These are phyloP conservation scores for Aplodontia rufa DNA, from an alignment of 2,113 vertebrate genomes.

Conservation along the genomic window DNA sequence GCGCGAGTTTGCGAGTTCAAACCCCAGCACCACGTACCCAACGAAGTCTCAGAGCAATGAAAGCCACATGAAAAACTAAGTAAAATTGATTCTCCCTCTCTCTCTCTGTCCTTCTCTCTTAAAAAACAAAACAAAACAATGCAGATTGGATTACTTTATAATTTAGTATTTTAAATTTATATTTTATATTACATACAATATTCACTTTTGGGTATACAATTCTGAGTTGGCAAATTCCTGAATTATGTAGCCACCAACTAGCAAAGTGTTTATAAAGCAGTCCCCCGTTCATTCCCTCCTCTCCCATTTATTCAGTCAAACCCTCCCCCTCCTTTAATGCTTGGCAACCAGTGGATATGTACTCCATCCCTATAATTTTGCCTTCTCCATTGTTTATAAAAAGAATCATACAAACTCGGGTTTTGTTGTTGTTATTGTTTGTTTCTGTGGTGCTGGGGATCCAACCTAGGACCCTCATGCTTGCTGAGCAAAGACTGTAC, in stretches of 20 bases:
- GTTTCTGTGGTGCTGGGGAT: not conserved
- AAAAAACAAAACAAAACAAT: too few relatives aligned
- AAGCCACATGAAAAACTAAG: too few relatives aligned
- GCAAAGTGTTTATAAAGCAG: not conserved
- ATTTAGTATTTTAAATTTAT: not conserved
- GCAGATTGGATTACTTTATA: not conserved
- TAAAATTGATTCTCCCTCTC: too few relatives aligned
- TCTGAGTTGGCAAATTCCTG: slow-evolving; percentile 9
- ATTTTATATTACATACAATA: not conserved
- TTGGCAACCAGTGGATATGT: not conserved
- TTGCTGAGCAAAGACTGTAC: not conserved
- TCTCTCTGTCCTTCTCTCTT: too few relatives aligned
- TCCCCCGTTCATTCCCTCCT: not conserved
- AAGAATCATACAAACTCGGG: not conserved
- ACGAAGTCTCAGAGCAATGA: too few relatives aligned
- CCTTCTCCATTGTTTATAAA: not conserved
- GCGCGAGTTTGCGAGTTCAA: too few relatives aligned
- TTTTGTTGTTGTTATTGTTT: not conserved
- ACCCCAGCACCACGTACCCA: too few relatives aligned
- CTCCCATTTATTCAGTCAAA: not conserved
- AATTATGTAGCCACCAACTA: not conserved
- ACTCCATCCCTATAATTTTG: not conserved
- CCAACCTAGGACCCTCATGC: not conserved
- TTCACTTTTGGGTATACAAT: not conserved
- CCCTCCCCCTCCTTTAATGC: not conserved